phyloP scores from a whole-genome alignment of 2,113 vertebrate genomes.

The Numenius arquata region DNA sequence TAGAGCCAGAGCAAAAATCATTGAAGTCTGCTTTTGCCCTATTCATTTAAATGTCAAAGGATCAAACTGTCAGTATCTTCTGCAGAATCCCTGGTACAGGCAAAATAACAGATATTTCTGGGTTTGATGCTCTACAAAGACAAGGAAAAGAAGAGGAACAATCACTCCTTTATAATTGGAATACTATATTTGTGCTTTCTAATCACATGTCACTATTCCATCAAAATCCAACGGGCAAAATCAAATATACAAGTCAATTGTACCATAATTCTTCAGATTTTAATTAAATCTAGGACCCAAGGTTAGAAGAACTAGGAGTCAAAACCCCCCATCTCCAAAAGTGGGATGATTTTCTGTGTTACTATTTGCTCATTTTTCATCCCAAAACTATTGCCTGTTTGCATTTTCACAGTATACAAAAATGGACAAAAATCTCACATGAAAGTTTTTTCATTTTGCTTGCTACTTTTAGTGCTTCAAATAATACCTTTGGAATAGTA shows the following conservation, averaged over 20 bases:
- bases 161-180: background rate
- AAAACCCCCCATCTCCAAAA: background rate
- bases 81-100: background rate
- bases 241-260: background rate
- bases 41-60: conserved; percentile 17
- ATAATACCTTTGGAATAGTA: background rate
- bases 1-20: conserved; percentile 7
- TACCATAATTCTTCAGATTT: background rate
- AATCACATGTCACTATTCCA: background rate
- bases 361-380: background rate
- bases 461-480: background rate
- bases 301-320: background rate
- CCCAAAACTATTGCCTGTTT: background rate
- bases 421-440: background rate
- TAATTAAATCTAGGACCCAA: background rate
- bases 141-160: background rate
- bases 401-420: background rate
- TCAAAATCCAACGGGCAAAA: background rate
- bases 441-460: background rate
- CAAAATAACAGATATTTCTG: background rate
- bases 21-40: background rate
- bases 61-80: background rate
- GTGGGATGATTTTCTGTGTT: background rate
- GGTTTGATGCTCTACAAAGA: background rate
- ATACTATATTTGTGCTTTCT: background rate